Base-by-base conservation (phyloP, 2,888 invertebrate species). In the Morinoia aosen region DNA sequence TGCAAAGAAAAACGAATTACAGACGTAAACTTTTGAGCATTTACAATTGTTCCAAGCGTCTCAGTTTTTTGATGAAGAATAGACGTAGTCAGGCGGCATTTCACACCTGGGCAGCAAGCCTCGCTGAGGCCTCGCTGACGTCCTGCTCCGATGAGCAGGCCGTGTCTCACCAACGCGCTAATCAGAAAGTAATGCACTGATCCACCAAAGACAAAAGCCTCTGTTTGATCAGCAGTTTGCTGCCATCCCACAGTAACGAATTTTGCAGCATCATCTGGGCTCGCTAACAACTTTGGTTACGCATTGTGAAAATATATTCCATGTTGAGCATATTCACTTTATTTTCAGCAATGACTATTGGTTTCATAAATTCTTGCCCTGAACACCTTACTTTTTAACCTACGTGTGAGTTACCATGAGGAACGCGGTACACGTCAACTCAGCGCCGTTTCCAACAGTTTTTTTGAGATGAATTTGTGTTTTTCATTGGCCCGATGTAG, bases 161-260 rank as follows among this genome's bases (percentile, higher is more conserved):
- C 11, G 11, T 93, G 58, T 93, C 93, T 93, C 93, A 93, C 93
- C 57, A 16, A 57, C 93, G 5, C 57, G 93, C 93, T 93, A 93
- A 93, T 93, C 93, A 93, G 57, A 57, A 93, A 57, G 57, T 93
- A 93, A 93, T 57, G 93, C 56, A 56, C 57, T 93, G 93, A 93
- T 93, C 93, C 57, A 57, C 57, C 93, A 93, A 93, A 93, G 93
- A 93, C 93, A 93, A 93, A 93, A 93, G 93, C 93, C 93, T 48
- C 3, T 93, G 93, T 93, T 93, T 93, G 93, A 93, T 56, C 57
- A 48, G 56, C 33, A 57, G 93, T 93, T 93, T 93, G 25, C 57
- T 56, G 93, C 93, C 93, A n/a, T 93, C 57, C 25, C 12, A 93
- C 93, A 8, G 56, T 48, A 93, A 90, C 40, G 48, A 90, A 90